Percentiles rank a stretch among this genome's conserved stretches.
Evolutionary conservation across 2,888 invertebrate genomes (phyloP).

Genomic region (Drosophila hawaiiensis): DNA sequence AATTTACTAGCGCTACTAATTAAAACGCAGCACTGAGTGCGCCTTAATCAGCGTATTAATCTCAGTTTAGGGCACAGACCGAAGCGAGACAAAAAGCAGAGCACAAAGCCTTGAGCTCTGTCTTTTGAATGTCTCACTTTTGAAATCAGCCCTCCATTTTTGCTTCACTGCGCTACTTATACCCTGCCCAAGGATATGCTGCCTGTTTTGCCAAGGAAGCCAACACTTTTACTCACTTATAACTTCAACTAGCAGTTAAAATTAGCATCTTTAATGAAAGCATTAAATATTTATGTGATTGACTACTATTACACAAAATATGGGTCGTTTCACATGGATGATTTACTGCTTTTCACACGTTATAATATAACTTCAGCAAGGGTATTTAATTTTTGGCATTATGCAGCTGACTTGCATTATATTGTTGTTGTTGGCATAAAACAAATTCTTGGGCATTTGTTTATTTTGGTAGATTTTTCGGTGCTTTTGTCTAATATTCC

Average conservation of each 20-base stretch:
- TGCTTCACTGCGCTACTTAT: background rate
- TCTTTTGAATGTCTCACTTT: conserved; percentile 19
- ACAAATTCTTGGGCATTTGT: conserved; percentile 46
- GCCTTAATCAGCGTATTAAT: conserved; percentile 69
- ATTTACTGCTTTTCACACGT: background rate
- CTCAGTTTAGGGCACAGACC: conserved; percentile 50
- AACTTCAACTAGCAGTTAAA: background rate
- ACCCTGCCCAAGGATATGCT: background rate
- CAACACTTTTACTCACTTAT: background rate
- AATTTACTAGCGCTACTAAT: conserved; percentile 61
- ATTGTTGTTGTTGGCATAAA: conserved; percentile 19
- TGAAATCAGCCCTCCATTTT: conserved; percentile 4
- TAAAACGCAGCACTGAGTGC: conserved; percentile 61
- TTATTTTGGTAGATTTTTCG: conserved; percentile 49
- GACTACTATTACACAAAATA: background rate
- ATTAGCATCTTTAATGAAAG: background rate
- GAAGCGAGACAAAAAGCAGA: conserved; percentile 8
- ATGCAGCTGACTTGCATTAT: background rate
- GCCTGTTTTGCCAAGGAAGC: background rate
- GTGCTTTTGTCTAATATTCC: conserved; percentile 54
- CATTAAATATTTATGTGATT: background rate
- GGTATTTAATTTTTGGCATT: conserved; percentile 2
- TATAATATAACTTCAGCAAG: background rate
- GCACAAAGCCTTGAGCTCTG: conserved; percentile 16
- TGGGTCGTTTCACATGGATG: background rate